Conservation (phyloP, 2,113 vertebrate genomes). For the Odocoileus virginianus region DNA sequence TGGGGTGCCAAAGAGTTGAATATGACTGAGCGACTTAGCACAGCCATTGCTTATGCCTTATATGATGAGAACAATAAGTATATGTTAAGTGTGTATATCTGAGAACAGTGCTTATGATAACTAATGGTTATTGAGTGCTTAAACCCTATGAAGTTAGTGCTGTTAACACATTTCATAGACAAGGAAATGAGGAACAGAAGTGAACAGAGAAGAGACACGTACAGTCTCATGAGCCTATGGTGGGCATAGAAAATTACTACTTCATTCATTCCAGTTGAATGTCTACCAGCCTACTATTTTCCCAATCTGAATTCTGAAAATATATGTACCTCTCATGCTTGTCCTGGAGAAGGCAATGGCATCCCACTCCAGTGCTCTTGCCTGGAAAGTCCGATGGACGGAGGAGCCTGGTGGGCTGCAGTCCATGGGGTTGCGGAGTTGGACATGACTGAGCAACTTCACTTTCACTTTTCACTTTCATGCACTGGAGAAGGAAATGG, state of each 20-base stretch:
- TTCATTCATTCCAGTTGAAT: not conserved
- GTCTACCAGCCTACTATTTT: not conserved
- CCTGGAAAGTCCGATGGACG: too few species aligned
- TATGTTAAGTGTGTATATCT: not conserved
- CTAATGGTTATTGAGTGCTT: not conserved
- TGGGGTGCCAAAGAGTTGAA: not conserved
- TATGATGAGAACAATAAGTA: not conserved
- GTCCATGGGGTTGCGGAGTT: too few species aligned
- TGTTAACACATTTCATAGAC: not conserved
- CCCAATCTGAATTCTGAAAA: not conserved
- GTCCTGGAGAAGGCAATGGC: too few species aligned
- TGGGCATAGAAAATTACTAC: not conserved
- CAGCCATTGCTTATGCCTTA: not conserved
- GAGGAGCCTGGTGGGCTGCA: too few species aligned
- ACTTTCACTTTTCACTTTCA: too few species aligned
- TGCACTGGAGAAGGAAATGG: too few species aligned
- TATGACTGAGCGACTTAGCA: not conserved
- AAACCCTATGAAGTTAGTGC: not conserved
- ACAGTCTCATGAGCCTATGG: not conserved
- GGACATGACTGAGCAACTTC: too few species aligned
- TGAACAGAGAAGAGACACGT: not conserved
- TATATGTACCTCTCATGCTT: not conserved
- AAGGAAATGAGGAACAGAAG: not conserved
- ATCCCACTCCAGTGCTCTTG: too few species aligned
- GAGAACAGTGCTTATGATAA: not conserved